phyloP scores from a whole-genome alignment of 2,113 vertebrate species.

The Boleophthalmus pectinirostris region DNA sequence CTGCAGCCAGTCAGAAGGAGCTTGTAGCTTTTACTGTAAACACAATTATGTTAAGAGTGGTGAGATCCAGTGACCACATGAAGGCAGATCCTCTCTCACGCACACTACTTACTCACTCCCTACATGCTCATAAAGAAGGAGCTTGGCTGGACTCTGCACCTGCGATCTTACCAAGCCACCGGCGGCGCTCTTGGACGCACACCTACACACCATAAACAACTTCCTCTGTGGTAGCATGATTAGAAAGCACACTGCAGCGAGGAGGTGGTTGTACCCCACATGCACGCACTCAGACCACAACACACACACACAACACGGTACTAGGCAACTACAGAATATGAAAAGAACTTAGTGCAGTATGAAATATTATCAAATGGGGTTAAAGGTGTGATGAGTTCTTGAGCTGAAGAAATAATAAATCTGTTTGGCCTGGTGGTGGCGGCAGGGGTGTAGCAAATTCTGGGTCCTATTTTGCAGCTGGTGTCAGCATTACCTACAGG shows the following conservation, averaged over 20 bases:
- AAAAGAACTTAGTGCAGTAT: too few species aligned
- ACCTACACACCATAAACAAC: conserved; percentile 63
- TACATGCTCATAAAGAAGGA: conserved; percentile 53
- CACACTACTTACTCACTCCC: conserved; percentile 62
- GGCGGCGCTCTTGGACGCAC: conserved; percentile 45
- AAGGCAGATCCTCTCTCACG: conserved; percentile 62
- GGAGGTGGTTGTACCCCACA: conserved; percentile 23
- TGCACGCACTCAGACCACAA: conserved; percentile 39
- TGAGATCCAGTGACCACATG: conserved; percentile 67
- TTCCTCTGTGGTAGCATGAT: conserved; percentile 54
- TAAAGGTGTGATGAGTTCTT: too few species aligned
- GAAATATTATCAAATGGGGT: too few species aligned
- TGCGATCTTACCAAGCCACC: conserved; percentile 36
- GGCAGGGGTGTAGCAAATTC: too few species aligned
- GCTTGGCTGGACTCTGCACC: conserved; percentile 54
- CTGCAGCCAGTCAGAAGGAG: conserved; percentile 60
- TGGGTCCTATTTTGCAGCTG: too few species aligned
- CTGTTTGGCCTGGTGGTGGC: too few species aligned
- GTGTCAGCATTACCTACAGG: too few species aligned
- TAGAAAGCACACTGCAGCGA: conserved; percentile 44
- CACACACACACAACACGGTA: neutral
- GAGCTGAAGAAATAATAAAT: too few species aligned
- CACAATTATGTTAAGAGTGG: conserved; percentile 70
- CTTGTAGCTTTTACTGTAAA: conserved; percentile 71
- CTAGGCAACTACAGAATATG: neutral